phyloP scores from a whole-genome alignment of 1,140 invertebrate species.

The Coenobita brevimanus region DNA sequence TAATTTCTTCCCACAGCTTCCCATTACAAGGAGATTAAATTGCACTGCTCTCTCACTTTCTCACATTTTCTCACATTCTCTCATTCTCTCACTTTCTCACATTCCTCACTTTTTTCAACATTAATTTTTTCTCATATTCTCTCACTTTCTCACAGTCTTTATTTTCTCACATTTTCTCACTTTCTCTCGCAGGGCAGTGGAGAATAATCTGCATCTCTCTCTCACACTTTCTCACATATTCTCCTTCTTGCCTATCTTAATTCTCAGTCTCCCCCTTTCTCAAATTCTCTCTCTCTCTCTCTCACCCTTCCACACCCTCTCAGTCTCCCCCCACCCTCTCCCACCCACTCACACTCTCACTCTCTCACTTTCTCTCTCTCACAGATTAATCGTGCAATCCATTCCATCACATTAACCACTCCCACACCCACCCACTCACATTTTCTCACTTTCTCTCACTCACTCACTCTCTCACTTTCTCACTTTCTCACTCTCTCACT shows the following conservation, averaged over 20 bases:
- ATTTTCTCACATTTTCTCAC: neutral
- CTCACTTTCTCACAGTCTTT: no score
- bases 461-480: no score
- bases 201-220: neutral
- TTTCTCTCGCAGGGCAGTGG: slow-evolving; percentile 4
- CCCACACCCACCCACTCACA: no score
- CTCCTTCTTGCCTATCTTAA: neutral
- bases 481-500: neutral
- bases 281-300: neutral
- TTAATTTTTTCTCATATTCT: neutral
- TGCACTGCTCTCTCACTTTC: no score
- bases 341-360: neutral
- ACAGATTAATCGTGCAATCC: neutral
- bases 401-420: neutral
- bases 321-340: neutral
- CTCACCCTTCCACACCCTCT: neutral
- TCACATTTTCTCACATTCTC: neutral
- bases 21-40: no score
- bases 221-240: neutral
- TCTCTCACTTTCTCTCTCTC: neutral
- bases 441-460: no score
- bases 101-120: no score
- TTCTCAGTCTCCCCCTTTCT: neutral
- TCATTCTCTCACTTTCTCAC: neutral
- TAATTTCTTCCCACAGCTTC: no score